Conservation (phyloP, 2,113 vertebrate genomes). For the Todiramphus saurophagus region DNA sequence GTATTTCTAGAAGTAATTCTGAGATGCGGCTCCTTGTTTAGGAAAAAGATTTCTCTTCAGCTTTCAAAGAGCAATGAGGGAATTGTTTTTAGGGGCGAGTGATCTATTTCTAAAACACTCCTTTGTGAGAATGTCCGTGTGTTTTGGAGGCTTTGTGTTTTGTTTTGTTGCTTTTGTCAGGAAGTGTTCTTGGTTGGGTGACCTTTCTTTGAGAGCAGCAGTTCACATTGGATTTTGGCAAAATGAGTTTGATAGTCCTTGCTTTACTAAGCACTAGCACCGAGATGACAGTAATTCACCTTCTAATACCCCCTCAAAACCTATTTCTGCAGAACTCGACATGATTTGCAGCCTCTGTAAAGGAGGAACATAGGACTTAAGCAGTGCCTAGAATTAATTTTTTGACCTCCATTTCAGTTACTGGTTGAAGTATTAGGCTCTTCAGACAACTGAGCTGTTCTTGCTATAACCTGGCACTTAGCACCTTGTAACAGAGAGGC, state of each 20-base stretch:
- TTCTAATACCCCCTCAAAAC: conserved; percentile 52
- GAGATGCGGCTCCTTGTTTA: conserved; percentile 28
- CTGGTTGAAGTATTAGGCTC: conserved; percentile 8
- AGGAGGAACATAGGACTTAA: conserved; percentile 24
- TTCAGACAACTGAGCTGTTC: background rate
- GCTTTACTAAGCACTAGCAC: conserved; percentile 51
- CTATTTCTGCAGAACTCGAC: conserved; percentile 51
- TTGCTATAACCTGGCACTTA: background rate
- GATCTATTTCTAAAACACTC: background rate
- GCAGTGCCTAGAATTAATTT: conserved; percentile 35
- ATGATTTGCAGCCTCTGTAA: conserved; percentile 33
- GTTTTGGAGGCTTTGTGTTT: background rate
- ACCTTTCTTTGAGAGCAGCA: conserved; percentile 49
- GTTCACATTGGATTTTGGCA: conserved; percentile 27
- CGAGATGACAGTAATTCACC: conserved; percentile 52
- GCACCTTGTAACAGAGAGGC: background rate
- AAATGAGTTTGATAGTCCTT: conserved; percentile 35
- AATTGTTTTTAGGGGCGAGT: background rate
- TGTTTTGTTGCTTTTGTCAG: background rate
- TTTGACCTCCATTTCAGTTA: conserved; percentile 53
- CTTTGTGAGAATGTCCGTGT: background rate
- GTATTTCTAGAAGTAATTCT: conserved; percentile 40
- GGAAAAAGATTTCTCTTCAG: background rate
- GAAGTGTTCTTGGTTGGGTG: background rate
- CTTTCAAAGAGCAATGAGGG: background rate